Evolutionary conservation across 30 jellyfish, hydroid and myxozoan genomes (phyloP).

Genomic region (Aurelia sp.): DNA sequence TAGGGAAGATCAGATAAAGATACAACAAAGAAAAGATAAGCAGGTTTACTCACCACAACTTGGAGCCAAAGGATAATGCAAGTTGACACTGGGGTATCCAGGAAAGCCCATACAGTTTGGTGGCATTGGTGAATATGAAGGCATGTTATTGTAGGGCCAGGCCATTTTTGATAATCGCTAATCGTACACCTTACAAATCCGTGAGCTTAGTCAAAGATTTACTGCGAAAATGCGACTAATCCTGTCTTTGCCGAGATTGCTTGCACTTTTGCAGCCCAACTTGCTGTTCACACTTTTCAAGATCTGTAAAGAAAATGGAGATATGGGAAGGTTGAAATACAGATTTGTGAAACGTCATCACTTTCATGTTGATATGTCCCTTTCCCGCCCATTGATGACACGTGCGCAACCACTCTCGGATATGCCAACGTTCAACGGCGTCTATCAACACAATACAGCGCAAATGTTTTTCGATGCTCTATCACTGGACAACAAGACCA

Average conservation of each 20-base stretch:
- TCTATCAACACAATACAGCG: slow-evolving; percentile 36
- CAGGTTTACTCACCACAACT: slow-evolving; percentile 87
- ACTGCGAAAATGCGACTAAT: slow-evolving; percentile 77
- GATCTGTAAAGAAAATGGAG: slow-evolving; percentile 46
- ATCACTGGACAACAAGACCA: too few relatives aligned
- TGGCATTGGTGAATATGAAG: slow-evolving; percentile 97
- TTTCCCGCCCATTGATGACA: slow-evolving; percentile 82
- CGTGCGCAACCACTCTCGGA: slow-evolving; percentile 65
- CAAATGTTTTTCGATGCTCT: slow-evolving; percentile 22
- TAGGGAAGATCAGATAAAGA: too few relatives aligned
- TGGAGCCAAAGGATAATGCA: slow-evolving; percentile 97
- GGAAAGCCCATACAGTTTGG: slow-evolving; percentile 96
- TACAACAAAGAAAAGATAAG: too few relatives aligned
- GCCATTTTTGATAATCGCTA: slow-evolving; percentile 68
- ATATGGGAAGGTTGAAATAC: slow-evolving; percentile 27
- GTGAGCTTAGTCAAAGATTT: slow-evolving; percentile 70
- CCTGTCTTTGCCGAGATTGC: slow-evolving; percentile 72
- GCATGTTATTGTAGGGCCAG: slow-evolving; percentile 98
- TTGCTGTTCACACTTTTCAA: slow-evolving; percentile 69
- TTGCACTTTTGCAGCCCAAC: slow-evolving; percentile 64
- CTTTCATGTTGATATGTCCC: slow-evolving; percentile 43
- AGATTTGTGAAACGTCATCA: slow-evolving; percentile 48
- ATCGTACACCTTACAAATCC: slow-evolving; percentile 58
- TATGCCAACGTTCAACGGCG: slow-evolving; percentile 37
- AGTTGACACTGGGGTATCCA: slow-evolving; percentile 96